Base-by-base conservation (phyloP, 1,140 invertebrate species). In the Nymphalis io region DNA sequence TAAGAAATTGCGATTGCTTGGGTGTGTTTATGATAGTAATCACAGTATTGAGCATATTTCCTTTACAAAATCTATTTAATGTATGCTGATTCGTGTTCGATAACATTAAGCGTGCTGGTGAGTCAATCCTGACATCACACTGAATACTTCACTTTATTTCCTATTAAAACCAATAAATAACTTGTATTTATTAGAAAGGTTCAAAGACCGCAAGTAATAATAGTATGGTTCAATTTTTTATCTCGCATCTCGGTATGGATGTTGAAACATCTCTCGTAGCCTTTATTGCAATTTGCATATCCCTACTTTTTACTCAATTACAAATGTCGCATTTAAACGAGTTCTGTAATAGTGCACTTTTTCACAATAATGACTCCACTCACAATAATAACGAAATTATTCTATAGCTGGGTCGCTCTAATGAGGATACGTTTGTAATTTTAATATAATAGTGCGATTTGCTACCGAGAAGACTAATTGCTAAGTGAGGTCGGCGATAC, bases 381-480 rank as follows among this genome's bases (percentile, higher is more conserved):
- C 27, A 33, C 27, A 33, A 33, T 33, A 33, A n/a, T 8, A 33
- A 8, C 4, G 27, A 33, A 33, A 4, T 33, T 33, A 33, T 23
- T 53, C 20, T 21, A 21, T 42, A 42, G 44, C 44, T n/a, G 6
- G 16, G 42, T 20, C n/a, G n/a, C 6, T 58, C 33, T 60, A 55
- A 42, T 60, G 42, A 57, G 18, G 39, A 68, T 68, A 21, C 51
- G 62, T 61, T 68, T 40, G 27, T 60, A 68, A 53, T 46, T 62
- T 63, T n/a, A 38, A 59, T 67, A 66, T 72, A 70, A 68, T 63
- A 68, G 57, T 68, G 70, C 60, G 61, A 75, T 77, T 80, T 71
- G 76, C 80, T 87, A 85, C 82, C 69, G 77, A 81, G 81, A 86
- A 86, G 76, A 78, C 78, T 88, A 88, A 90, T 87, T 87, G 79